phyloP scores from a whole-genome alignment of 2,888 invertebrate species.

The Helleia helle region DNA sequence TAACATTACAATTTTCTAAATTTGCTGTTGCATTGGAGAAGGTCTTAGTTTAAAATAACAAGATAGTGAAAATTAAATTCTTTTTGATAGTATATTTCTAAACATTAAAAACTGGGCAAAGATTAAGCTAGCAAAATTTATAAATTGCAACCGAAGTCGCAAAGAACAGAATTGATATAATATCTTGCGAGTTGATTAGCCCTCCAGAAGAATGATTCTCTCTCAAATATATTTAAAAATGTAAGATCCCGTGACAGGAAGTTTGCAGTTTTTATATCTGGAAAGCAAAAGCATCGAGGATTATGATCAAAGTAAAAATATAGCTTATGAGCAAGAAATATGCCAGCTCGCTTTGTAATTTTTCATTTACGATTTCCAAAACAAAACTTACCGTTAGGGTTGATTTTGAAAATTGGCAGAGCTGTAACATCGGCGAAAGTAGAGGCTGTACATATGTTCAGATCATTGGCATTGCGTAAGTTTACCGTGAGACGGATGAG shows the following conservation, averaged over 20 bases:
- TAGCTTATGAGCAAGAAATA: too few species aligned
- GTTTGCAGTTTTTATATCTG: slow-evolving; percentile 36
- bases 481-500: slow-evolving; percentile 37
- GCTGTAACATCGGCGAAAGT: slow-evolving; percentile 41
- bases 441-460: slow-evolving; percentile 36
- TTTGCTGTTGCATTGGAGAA: too few species aligned
- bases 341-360: too few species aligned
- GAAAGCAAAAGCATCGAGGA: too few species aligned
- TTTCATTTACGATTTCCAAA: too few species aligned
- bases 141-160: slow-evolving; percentile 39
- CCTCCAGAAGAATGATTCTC: slow-evolving; percentile 37
- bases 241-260: slow-evolving; percentile 38
- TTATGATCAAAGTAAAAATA: too few species aligned
- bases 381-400: slow-evolving; percentile 42
- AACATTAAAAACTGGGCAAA: too few species aligned
- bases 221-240: slow-evolving; percentile 37
- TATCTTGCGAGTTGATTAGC: slow-evolving; percentile 29
- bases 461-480: slow-evolving; percentile 22
- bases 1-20: too few species aligned
- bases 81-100: too few species aligned
- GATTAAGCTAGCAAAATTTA: too few species aligned
- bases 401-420: slow-evolving; percentile 34
- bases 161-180: slow-evolving; percentile 35
- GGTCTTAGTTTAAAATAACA: too few species aligned
- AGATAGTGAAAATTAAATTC: too few species aligned